phyloP scores from a whole-genome alignment of 1,140 invertebrate species.

The Campoletis sonorensis region DNA sequence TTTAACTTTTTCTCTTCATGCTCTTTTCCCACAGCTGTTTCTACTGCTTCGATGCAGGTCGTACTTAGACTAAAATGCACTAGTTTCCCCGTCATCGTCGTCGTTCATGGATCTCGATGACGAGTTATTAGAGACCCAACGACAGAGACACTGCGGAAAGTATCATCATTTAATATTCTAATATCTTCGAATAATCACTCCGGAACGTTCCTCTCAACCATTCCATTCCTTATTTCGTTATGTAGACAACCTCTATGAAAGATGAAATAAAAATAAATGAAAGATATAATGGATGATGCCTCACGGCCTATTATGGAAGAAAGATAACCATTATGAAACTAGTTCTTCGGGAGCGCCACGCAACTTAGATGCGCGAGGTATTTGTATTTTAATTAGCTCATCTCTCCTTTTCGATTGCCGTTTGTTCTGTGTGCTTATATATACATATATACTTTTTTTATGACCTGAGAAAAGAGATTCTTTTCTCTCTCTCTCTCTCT shows the following conservation, averaged over 20 bases:
- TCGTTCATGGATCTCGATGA: background rate
- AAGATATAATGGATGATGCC: conserved; percentile 30
- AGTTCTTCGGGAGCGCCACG: conserved; percentile 42
- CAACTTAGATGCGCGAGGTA: conserved; percentile 62
- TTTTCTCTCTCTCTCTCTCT: conserved; percentile 43
- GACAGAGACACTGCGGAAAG: background rate
- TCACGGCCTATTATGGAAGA: conserved; percentile 1
- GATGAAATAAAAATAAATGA: conserved; percentile 7
- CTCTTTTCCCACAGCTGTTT: background rate
- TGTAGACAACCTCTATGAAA: background rate
- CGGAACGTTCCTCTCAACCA: background rate
- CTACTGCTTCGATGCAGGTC: background rate
- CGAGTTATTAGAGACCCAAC: conserved; percentile 33
- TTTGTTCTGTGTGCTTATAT: conserved; percentile 60
- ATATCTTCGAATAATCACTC: conserved; percentile 31
- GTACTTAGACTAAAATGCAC: background rate
- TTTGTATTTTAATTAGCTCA: conserved; percentile 74
- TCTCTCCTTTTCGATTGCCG: conserved; percentile 67
- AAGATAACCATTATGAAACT: conserved; percentile 46
- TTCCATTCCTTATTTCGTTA: background rate
- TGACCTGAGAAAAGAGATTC: conserved; percentile 28
- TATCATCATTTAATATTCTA: conserved; percentile 43
- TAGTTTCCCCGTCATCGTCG: conserved; percentile 5
- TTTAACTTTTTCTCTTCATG: background rate
- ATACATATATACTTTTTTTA: background rate